phyloP scores from a whole-genome alignment of 2,113 vertebrate genomes.

The Centropus unirufus region DNA sequence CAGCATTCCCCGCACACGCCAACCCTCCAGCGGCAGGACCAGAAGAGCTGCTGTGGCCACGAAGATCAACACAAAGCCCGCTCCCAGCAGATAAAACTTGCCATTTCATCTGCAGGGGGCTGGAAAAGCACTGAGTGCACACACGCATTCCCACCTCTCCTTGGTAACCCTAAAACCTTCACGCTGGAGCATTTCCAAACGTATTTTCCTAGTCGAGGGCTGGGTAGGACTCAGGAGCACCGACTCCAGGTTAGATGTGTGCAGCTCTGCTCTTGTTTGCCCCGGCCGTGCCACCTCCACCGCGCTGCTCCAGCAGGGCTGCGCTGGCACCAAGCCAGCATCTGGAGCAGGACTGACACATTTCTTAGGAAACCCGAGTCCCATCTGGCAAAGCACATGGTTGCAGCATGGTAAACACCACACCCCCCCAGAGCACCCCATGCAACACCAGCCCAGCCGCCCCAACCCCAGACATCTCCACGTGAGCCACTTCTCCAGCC shows the following conservation, averaged over 20 bases:
- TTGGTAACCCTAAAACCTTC: neutral
- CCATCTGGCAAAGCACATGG: slow-evolving; percentile 47
- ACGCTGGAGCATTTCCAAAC: fast-evolving
- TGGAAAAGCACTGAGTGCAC: fast-evolving
- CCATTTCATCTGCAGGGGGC: neutral
- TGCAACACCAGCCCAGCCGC: neutral
- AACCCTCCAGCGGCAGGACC: neutral
- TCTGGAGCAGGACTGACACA: neutral
- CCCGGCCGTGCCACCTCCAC: fast-evolving
- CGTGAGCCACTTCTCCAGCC: neutral
- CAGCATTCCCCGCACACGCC: neutral
- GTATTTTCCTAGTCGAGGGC: neutral
- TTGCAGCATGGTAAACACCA: neutral
- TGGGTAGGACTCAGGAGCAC: neutral
- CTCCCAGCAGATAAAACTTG: neutral
- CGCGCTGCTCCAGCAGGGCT: fast-evolving
- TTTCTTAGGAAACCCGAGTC: neutral
- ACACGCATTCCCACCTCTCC: neutral
- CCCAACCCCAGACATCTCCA: fast-evolving
- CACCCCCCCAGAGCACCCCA: neutral
- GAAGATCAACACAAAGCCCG: fast-evolving
- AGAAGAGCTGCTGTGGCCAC: neutral
- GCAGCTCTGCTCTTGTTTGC: neutral
- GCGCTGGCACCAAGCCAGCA: neutral
- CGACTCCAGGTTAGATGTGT: neutral